Percentiles rank a stretch among this genome's conserved stretches.
Conservation (phyloP, 2,888 invertebrate genomes). For the Rotaria magnacalcarata region DNA sequence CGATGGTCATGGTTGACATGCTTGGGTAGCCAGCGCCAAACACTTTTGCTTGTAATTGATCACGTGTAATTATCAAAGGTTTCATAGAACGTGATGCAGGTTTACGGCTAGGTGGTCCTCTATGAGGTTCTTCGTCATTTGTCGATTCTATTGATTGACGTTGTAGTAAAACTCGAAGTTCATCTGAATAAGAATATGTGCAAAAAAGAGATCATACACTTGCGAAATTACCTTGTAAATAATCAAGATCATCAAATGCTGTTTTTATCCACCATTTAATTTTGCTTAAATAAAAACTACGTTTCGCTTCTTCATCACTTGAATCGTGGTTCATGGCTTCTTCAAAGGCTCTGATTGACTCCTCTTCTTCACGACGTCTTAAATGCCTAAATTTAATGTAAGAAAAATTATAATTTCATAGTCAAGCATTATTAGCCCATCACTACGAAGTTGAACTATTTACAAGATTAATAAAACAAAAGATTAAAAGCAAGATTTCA, state of each 20-base stretch:
- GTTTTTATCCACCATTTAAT: constrained; percentile 3
- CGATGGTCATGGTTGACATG: constrained; percentile 81
- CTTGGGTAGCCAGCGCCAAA: constrained; percentile 91
- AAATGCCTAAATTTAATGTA: background rate
- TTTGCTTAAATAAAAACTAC: constrained; percentile 29
- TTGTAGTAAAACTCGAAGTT: constrained; percentile 7
- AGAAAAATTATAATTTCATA: background rate
- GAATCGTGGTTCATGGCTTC: constrained; percentile 17
- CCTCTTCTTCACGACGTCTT: constrained; percentile 34
- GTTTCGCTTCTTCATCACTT: constrained; percentile 29
- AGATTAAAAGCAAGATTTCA: no score
- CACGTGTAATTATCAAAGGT: constrained; percentile 68
- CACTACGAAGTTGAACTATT: no score
- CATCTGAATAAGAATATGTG: background rate
- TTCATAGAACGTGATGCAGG: constrained; percentile 48
- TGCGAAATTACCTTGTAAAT: background rate
- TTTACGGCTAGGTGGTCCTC: background rate
- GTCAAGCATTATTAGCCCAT: no score
- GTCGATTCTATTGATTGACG: constrained; percentile 50
- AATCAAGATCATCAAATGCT: background rate
- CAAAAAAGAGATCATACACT: no score
- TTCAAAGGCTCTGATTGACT: background rate
- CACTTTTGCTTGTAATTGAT: constrained; percentile 81
- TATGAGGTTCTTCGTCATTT: constrained; percentile 43
- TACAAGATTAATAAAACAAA: no score